Percentiles rank a stretch among this genome's conserved stretches.
These are phyloP conservation scores for Brachionichthys hirsutus DNA, from an alignment of 2,113 vertebrate species.

Conservation along the genomic window DNA sequence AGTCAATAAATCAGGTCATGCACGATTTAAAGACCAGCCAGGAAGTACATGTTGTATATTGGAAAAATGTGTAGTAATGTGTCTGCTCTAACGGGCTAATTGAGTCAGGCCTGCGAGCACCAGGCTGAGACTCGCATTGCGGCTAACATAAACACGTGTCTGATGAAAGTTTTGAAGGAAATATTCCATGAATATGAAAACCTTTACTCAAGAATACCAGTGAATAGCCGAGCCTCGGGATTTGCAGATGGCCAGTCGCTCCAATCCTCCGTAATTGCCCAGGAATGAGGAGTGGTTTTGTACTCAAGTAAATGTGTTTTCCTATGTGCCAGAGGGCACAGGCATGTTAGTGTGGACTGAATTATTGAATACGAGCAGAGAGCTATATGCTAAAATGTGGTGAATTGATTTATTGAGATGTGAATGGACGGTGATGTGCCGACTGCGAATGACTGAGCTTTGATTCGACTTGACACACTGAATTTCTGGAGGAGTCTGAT, in stretches of 20 bases:
- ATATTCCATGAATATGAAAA: slow-evolving; percentile 65
- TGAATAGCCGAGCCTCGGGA: slow-evolving; percentile 22
- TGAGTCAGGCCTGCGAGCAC: slow-evolving; percentile 30
- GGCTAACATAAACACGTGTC: slow-evolving; percentile 52
- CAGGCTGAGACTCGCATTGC: slow-evolving; percentile 50
- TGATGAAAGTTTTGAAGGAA: slow-evolving; percentile 60
- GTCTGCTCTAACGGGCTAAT: slow-evolving; percentile 24
- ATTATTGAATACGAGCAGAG: slow-evolving; percentile 39
- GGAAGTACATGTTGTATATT: slow-evolving; percentile 51
- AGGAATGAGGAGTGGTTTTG: slow-evolving; percentile 27
- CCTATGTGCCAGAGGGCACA: slow-evolving; percentile 18
- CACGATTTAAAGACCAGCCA: slow-evolving; percentile 49
- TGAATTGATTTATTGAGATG: slow-evolving; percentile 55
- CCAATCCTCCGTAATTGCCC: slow-evolving; percentile 27
- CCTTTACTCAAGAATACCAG: slow-evolving; percentile 32
- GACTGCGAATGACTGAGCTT: slow-evolving; percentile 10
- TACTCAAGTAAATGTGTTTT: slow-evolving; percentile 38
- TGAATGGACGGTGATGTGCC: slow-evolving; percentile 36
- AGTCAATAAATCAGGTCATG: slow-evolving; percentile 59
- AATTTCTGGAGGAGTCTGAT: slow-evolving; percentile 35
- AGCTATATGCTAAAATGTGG: slow-evolving; percentile 32
- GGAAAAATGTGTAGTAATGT: slow-evolving; percentile 21
- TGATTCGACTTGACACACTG: slow-evolving; percentile 41
- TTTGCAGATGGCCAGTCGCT: slow-evolving; percentile 18
- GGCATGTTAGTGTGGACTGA: slow-evolving; percentile 2